Conservation (phyloP, 2,888 invertebrate genomes). For the Drosophila neutralis region DNA sequence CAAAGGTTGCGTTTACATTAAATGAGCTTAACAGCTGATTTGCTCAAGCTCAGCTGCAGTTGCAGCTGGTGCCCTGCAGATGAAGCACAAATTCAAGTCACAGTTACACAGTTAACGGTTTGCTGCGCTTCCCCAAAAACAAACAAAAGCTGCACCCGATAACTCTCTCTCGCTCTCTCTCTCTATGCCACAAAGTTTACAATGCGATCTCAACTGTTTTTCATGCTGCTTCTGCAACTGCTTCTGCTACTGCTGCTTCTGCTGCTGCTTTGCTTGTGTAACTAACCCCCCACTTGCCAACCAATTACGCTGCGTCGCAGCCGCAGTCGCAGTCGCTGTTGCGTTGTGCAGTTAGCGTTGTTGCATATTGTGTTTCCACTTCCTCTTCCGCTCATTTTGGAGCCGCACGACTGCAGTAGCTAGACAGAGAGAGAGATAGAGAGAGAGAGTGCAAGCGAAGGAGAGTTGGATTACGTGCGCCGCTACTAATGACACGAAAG, state of each 20-base stretch:
- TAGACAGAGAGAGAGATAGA: slow-evolving; percentile 22
- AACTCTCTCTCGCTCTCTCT: slow-evolving; percentile 39
- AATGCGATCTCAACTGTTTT: slow-evolving; percentile 42
- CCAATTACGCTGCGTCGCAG: slow-evolving; percentile 72
- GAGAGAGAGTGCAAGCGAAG: slow-evolving; percentile 27
- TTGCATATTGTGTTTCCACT: slow-evolving; percentile 77
- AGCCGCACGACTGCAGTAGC: slow-evolving; percentile 40
- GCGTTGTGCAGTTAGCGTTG: slow-evolving; percentile 48
- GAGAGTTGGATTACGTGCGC: slow-evolving; percentile 69
- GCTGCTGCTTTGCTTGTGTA: slow-evolving; percentile 66
- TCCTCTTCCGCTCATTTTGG: slow-evolving; percentile 73
- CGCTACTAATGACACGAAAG: slow-evolving; percentile 75
- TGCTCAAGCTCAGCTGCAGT: slow-evolving; percentile 11
- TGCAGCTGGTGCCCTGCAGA: slow-evolving; percentile 42
- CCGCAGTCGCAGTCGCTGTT: slow-evolving; percentile 15
- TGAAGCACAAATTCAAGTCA: slow-evolving; percentile 44
- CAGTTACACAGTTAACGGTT: slow-evolving; percentile 41
- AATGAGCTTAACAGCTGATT: slow-evolving; percentile 44
- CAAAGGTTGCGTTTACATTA: slow-evolving; percentile 3
- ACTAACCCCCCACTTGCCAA: slow-evolving; percentile 50
- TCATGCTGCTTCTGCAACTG: slow-evolving; percentile 18
- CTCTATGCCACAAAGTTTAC: slow-evolving; percentile 40
- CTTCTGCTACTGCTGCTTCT: slow-evolving; percentile 19
- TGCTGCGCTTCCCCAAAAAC: slow-evolving; percentile 35
- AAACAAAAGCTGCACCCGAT: slow-evolving; percentile 21